phyloP scores from a whole-genome alignment of 64 coral and sea anemone species.

The Stylophora pistillata region DNA sequence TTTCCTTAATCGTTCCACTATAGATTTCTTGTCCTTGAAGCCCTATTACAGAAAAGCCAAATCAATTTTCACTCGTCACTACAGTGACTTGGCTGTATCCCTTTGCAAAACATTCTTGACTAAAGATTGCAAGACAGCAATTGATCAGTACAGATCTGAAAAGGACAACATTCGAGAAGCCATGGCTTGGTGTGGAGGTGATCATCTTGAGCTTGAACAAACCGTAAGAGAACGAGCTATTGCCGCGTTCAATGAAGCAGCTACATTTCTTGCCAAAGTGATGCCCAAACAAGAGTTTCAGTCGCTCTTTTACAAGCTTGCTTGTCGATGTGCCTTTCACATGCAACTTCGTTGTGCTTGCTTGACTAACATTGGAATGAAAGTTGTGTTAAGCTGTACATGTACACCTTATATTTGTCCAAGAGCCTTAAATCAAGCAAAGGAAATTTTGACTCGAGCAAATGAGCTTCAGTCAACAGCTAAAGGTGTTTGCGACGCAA shows the following conservation, averaged over 20 bases:
- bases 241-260: constrained; percentile 38
- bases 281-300: constrained; percentile 46
- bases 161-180: constrained; percentile 35
- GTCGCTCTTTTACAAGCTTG: constrained; percentile 32
- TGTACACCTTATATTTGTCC: constrained; percentile 39
- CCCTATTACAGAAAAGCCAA: constrained; percentile 5
- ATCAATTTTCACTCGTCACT: constrained; percentile 7
- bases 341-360: neutral
- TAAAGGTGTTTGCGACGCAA: neutral
- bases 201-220: neutral
- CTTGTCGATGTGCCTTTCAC: neutral
- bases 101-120: constrained; percentile 18
- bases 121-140: neutral
- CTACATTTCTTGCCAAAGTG: constrained; percentile 48
- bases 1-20: constrained; percentile 19
- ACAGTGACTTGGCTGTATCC: neutral
- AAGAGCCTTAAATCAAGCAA: constrained; percentile 4
- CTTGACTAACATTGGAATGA: constrained; percentile 42
- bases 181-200: constrained; percentile 41
- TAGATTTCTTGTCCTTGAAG: constrained; percentile 10
- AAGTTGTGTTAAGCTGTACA: constrained; percentile 43
- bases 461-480: neutral
- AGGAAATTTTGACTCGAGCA: neutral
- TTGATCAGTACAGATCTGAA: constrained; percentile 15
- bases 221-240: neutral